Evolutionary conservation across 1,140 invertebrate genomes (phyloP).

Genomic region (Notospermus geniculatus): DNA sequence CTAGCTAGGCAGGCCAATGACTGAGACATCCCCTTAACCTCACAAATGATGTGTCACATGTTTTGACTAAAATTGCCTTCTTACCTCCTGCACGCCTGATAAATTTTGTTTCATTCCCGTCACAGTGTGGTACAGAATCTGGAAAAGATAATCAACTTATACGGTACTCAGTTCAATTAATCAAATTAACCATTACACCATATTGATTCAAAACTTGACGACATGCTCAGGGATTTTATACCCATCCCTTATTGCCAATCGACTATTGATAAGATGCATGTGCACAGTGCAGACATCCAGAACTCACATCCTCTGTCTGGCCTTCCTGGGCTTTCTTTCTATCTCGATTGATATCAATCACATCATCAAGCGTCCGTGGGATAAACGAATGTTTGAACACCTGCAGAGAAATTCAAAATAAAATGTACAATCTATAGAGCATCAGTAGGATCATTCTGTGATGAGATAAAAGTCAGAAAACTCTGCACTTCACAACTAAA

Average conservation of each 20-base stretch:
- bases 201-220: not conserved
- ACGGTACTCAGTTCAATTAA: too few relatives aligned
- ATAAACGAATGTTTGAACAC: conserved; percentile 95
- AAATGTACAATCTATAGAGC: too few relatives aligned
- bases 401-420: conserved; percentile 48
- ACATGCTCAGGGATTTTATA: not conserved
- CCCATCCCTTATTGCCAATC: not conserved
- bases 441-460: too few relatives aligned
- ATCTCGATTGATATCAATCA: conserved; percentile 86
- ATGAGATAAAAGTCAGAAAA: not conserved
- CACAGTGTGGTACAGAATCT: conserved; percentile 80
- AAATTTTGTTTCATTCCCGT: conserved; percentile 79
- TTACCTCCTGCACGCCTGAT: conserved; percentile 64
- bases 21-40: not conserved
- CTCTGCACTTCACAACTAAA: not conserved
- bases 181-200: too few relatives aligned
- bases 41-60: not conserved
- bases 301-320: conserved; percentile 58
- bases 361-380: conserved; percentile 89
- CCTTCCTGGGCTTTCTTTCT: conserved; percentile 61
- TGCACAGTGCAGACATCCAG: too few relatives aligned
- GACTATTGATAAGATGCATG: not conserved
- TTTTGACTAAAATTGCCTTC: not conserved
- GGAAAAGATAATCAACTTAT: conserved; percentile 26
- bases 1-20: too few relatives aligned